These are phyloP conservation scores for Dasyprocta punctata DNA, from an alignment of 2,113 vertebrate genomes.

Conservation along the genomic window DNA sequence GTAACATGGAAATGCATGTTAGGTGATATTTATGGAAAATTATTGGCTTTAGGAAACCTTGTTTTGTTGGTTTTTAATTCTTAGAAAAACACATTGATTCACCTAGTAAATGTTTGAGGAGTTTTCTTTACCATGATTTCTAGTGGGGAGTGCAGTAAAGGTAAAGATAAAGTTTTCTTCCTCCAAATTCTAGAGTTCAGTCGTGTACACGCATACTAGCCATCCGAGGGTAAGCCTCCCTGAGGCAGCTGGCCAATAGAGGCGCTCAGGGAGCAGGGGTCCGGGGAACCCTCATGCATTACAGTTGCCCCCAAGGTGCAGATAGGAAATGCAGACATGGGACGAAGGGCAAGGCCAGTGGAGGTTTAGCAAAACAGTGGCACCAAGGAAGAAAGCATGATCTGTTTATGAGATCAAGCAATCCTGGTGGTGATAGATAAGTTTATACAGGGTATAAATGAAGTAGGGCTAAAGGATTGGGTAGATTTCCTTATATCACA, in stretches of 20 bases:
- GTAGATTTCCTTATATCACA: neutral
- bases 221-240: neutral
- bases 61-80: conserved; percentile 48
- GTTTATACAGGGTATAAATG: neutral
- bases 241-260: neutral
- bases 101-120: neutral
- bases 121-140: conserved; percentile 2
- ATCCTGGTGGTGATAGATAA: neutral
- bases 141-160: neutral
- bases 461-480: neutral
- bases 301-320: neutral
- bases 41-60: neutral
- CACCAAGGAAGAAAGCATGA: neutral
- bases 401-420: neutral
- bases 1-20: neutral
- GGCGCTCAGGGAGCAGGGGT: neutral
- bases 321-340: neutral
- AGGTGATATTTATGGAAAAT: neutral
- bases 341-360: neutral
- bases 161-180: neutral
- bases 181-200: neutral
- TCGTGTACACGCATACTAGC: neutral
- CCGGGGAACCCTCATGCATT: neutral
- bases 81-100: conserved; percentile 6
- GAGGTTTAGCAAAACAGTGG: neutral